Conservation (phyloP, 2,113 vertebrate genomes). For the Eclectus roratus region DNA sequence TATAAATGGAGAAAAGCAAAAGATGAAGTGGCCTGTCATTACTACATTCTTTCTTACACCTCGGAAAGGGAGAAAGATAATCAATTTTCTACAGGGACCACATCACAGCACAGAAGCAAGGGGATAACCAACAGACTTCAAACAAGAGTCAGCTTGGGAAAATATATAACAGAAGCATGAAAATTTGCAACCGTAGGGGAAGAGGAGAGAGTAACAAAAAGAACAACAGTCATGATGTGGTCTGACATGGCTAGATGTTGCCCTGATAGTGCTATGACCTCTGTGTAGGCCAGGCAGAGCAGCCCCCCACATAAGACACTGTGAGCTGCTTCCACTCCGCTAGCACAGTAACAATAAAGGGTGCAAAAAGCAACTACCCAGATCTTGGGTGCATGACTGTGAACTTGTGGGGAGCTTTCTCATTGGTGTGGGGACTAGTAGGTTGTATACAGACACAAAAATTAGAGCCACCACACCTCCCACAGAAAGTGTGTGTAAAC, state of each 20-base stretch:
- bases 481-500: background rate
- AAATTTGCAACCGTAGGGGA: accelerated
- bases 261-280: background rate
- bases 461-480: background rate
- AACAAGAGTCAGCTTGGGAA: background rate
- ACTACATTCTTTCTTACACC: background rate
- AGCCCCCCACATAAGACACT: accelerated
- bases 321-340: background rate
- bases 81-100: background rate
- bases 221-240: background rate
- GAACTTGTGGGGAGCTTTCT: background rate
- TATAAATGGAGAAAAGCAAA: background rate
- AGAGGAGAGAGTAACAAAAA: background rate
- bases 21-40: accelerated
- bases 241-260: background rate
- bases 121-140: background rate
- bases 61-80: background rate
- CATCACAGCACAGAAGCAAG: background rate
- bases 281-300: background rate
- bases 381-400: background rate
- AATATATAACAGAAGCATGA: background rate
- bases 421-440: background rate
- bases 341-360: background rate
- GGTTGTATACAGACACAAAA: background rate
- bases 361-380: background rate